Base-by-base conservation (phyloP, 2,888 invertebrate species). In the Aleiodes leptofemur region DNA sequence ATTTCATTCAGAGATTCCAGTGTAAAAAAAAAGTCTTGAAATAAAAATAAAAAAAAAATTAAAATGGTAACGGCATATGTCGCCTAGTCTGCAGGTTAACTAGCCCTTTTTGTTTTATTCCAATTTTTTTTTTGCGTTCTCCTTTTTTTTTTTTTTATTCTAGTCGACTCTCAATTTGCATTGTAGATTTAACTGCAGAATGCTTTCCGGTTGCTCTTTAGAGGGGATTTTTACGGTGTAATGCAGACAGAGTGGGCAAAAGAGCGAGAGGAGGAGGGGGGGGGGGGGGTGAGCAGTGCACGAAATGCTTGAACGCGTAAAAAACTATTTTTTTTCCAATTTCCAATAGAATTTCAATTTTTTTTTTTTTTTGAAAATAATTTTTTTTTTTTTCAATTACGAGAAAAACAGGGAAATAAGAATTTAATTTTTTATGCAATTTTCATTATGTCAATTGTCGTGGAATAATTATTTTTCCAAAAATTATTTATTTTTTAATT, bases 181-280 rank as follows among this genome's bases (percentile, higher is more conserved):
- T 86, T 86, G 85, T 83, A 86, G 82, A 86, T 86, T 84, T 81
- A 81, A 83, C 82, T 80, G 81, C 82, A 81, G 81, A 82, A 82
- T 82, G 81, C 80, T 80, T 78, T 78, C 81, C 78, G 77, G 80
- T 81, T 79, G 80, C 80, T 83, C 83, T 82, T 82, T 81, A 80
- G 79, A 76, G 76, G 76, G 76, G 80, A 82, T 81, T 82, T 82
- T 83, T 82, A 82, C 81, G 80, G 80, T 76, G 76, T 80, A 80
- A 82, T 77, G 78, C 77, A 81, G 64, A 61, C 72, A 68, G 8
- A 9, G 29, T 50, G 51, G 14, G 69, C 16, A 29, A 11, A n/a
- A n/a, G n/a, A n/a, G n/a, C n/a, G n/a, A 51, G 6, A n/a, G 31
- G 4, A 3, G 8, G 43, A 61, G 43, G 11, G 9, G 8, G 43